These are phyloP conservation scores for Choloepus hoffmanni DNA, from an alignment of 2,113 vertebrate genomes.

Conservation along the genomic window DNA sequence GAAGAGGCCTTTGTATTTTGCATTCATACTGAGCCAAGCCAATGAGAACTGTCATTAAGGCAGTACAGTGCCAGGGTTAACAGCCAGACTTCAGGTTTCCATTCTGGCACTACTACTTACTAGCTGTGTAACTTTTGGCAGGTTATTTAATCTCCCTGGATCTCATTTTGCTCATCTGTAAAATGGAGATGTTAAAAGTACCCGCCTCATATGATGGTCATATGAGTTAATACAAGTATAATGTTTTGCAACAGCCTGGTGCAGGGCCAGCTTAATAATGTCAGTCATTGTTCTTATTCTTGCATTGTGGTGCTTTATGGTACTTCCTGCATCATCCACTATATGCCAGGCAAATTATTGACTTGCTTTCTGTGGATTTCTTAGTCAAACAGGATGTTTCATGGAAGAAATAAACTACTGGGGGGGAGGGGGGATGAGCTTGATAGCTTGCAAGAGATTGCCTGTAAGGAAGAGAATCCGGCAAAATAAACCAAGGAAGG, in stretches of 20 bases:
- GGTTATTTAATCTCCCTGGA: background rate
- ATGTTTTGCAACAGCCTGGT: background rate
- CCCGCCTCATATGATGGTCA: background rate
- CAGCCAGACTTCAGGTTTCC: background rate
- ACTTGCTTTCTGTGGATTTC: background rate
- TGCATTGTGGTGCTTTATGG: background rate
- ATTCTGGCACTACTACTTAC: background rate
- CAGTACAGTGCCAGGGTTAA: background rate
- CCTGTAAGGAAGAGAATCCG: slow-evolving; percentile 26
- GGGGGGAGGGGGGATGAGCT: background rate
- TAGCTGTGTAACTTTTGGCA: background rate
- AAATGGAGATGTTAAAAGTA: background rate
- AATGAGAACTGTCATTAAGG: background rate
- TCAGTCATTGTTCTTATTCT: background rate
- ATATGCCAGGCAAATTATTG: background rate
- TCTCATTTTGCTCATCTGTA: slow-evolving; percentile 45
- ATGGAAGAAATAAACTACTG: slow-evolving; percentile 34
- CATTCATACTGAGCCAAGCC: background rate
- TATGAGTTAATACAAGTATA: background rate
- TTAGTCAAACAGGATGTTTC: slow-evolving; percentile 15
- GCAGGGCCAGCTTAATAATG: background rate
- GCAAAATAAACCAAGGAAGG: background rate
- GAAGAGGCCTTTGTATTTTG: background rate
- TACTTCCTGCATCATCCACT: slow-evolving; percentile 26
- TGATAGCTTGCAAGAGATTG: slow-evolving; percentile 2